Percentiles rank a stretch among this genome's conserved stretches.
Conservation (phyloP, 2,888 invertebrate genomes). For the Plemyria rubiginata region DNA sequence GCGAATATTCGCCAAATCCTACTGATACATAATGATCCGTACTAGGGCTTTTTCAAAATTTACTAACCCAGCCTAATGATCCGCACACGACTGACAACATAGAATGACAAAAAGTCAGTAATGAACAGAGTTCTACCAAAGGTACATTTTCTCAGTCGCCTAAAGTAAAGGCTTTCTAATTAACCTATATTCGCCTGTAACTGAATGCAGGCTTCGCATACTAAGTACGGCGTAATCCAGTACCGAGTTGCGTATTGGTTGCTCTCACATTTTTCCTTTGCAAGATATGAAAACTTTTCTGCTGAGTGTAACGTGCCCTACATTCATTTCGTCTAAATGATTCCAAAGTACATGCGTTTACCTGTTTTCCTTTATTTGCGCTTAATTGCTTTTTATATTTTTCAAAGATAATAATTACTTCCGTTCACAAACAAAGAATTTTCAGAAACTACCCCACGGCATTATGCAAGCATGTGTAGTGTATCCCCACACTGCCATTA, state of each 20-base stretch:
- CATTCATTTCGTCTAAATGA: not conserved
- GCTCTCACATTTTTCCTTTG: conserved; percentile 4
- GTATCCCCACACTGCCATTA: conserved; percentile 33
- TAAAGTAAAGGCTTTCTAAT: conserved; percentile 22
- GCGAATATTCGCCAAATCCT: not conserved
- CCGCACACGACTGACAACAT: not conserved
- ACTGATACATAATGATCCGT: too few relatives aligned
- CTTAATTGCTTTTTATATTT: not conserved
- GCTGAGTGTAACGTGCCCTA: not conserved
- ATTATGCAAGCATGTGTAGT: conserved; percentile 30
- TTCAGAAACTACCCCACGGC: conserved; percentile 15
- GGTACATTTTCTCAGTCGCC: conserved; percentile 14
- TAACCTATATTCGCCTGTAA: conserved; percentile 28
- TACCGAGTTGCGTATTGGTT: conserved; percentile 6
- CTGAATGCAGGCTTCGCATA: conserved; percentile 19
- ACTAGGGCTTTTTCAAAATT: not conserved
- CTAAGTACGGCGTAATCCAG: conserved; percentile 16
- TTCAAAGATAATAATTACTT: not conserved
- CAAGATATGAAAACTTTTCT: not conserved
- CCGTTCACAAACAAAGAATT: conserved; percentile 19
- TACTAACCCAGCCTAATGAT: not conserved
- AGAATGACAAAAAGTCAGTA: conserved; percentile 9
- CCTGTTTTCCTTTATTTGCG: too few relatives aligned
- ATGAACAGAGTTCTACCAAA: conserved; percentile 2
- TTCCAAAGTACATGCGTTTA: too few relatives aligned